Evolutionary conservation across 1,140 invertebrate genomes (phyloP), one percentile per base, ranked within the genome.

Genomic region (Aphelinus certus): DNA sequence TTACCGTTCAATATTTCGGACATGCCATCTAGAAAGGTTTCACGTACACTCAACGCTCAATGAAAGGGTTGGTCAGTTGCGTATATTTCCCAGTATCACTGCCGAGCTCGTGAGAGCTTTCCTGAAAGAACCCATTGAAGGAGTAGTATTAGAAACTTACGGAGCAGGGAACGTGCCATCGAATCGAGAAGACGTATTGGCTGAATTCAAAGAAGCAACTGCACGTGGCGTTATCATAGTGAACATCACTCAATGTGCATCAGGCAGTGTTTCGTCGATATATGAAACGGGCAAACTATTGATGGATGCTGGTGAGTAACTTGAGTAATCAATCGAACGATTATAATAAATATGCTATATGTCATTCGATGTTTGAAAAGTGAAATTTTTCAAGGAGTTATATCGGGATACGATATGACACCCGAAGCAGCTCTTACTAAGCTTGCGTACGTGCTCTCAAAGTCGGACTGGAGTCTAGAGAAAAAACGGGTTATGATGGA

Each of bases 341-440:
- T n/a, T 43, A 61, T 3, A 43, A 43, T 61, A 53, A 4, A 53
- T 53, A 53, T 65, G 57, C 43, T 58, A 57, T 66, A 58, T 49
- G 68, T 85, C 49, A 64, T 57, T n/a, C 65, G 1, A 71, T 63
- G 48, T 73, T 70, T 3, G 26, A 26, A 26, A 26, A 26, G 26
- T 26, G 26, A 26, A 26, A 26, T 26, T 26, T 26, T 26, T 0
- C 26, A 7, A 79, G 97, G 97, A 5, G 94, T 98, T 3, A 92
- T 97, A 63, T 91, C 94, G 1, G 97, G 98, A 0, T 94, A 90
- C 71, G 97, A 99, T 84, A 98, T 99, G 95, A 99, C 97, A 0
- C 92, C 94, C 0, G 97, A 99, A 86, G 96, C 97, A 1, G 96
- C 97, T 1, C 86, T 98, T 0, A 93, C 95, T 1, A 99, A 99